phyloP scores from a whole-genome alignment of 2,113 vertebrate species.

The Crotalus helleri region DNA sequence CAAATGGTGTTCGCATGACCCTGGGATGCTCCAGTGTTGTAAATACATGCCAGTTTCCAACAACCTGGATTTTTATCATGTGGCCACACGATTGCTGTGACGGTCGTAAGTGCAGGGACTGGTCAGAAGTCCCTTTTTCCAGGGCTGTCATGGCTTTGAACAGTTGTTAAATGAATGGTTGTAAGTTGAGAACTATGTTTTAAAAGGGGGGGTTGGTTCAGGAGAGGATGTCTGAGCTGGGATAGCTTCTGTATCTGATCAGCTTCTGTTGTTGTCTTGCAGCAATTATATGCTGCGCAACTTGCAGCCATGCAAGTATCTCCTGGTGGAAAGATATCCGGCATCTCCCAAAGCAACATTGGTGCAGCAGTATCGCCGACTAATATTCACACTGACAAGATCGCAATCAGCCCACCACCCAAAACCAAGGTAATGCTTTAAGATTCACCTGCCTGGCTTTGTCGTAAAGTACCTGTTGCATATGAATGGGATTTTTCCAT shows the following conservation, averaged over 20 bases:
- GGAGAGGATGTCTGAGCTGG: too few species aligned
- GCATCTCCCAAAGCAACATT: slow-evolving; percentile 85
- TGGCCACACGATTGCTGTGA: too few species aligned
- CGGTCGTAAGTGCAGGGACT: not conserved
- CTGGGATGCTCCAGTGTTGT: not conserved
- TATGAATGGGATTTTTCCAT: not conserved
- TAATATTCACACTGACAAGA: slow-evolving; percentile 90
- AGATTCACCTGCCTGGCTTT: not conserved
- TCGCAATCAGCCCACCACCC: slow-evolving; percentile 85
- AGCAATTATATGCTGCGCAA: slow-evolving; percentile 98
- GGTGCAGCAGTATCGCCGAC: slow-evolving; percentile 89
- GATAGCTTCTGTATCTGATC: slow-evolving; percentile 51
- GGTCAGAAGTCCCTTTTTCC: not conserved
- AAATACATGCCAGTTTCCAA: not conserved
- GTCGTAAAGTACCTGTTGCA: not conserved
- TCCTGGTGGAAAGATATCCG: slow-evolving; percentile 91
- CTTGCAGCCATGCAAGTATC: slow-evolving; percentile 98
- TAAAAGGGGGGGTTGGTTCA: not conserved
- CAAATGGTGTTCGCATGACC: too few species aligned
- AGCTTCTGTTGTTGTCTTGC: slow-evolving; percentile 48
- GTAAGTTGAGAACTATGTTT: not conserved
- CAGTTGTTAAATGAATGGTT: not conserved
- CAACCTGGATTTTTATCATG: not conserved
- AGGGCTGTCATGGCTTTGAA: not conserved
- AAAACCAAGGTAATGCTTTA: slow-evolving; percentile 93